Percentiles rank a stretch among this genome's conserved stretches.
These are phyloP conservation scores for Pitta sordida DNA, from an alignment of 2,113 vertebrate species.

Conservation along the genomic window DNA sequence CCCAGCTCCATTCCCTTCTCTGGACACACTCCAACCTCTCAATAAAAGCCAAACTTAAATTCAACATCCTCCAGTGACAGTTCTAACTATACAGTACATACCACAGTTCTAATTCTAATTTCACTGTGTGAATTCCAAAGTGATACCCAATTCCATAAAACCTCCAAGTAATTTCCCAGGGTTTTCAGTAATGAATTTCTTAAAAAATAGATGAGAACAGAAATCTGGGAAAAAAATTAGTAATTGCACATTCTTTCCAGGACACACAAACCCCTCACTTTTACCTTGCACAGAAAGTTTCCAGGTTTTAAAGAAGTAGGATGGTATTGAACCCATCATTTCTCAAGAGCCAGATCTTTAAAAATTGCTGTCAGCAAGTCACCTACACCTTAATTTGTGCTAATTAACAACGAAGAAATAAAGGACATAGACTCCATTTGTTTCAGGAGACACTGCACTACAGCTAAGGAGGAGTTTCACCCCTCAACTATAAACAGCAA, in stretches of 20 bases:
- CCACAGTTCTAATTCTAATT: neutral
- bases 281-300: neutral
- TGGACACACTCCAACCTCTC: fast-evolving
- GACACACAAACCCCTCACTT: neutral
- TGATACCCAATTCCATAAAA: neutral
- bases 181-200: neutral
- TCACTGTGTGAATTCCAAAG: neutral
- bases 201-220: neutral
- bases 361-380: neutral
- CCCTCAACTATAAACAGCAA: neutral
- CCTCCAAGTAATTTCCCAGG: neutral
- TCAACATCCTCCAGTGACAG: neutral
- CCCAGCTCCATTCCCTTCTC: neutral
- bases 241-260: neutral
- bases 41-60: neutral
- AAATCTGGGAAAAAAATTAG: neutral
- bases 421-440: neutral
- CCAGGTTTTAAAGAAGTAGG: neutral
- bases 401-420: neutral
- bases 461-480: neutral
- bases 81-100: too few relatives aligned
- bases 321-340: neutral
- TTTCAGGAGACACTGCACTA: neutral
- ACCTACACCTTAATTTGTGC: neutral
- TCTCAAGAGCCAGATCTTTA: neutral